Conservation (phyloP, 2,113 vertebrate species). For the Chloropsis hardwickii region DNA sequence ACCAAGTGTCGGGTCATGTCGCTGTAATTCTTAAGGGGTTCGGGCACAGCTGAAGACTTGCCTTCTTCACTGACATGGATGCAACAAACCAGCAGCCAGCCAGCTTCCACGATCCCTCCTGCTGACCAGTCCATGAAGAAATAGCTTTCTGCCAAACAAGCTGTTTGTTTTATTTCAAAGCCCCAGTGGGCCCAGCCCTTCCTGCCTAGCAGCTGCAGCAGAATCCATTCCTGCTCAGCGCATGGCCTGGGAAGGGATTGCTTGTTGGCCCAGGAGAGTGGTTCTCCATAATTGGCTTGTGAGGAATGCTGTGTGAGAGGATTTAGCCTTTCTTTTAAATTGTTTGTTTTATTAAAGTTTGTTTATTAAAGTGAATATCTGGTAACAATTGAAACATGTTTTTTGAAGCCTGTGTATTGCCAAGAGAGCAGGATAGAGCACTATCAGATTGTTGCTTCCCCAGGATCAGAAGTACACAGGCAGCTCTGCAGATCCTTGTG, state of each 20-base stretch:
- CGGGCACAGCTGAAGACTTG: not conserved
- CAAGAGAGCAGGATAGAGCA: not conserved
- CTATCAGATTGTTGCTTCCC: not conserved
- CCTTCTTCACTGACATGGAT: not conserved
- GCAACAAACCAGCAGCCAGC: not conserved
- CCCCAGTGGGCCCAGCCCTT: slow-evolving; percentile 9
- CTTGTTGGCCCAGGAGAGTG: not conserved
- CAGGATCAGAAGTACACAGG: not conserved
- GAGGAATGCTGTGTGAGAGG: not conserved
- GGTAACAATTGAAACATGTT: not conserved
- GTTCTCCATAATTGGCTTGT: not conserved
- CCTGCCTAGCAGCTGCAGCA: not conserved
- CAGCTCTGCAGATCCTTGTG: not conserved
- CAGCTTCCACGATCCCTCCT: not conserved
- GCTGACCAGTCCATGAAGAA: not conserved
- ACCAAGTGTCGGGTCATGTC: accelerated
- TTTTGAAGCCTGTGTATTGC: not conserved
- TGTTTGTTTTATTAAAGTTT: slow-evolving; percentile 42
- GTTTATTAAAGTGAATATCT: not conserved
- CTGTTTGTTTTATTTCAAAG: slow-evolving; percentile 27
- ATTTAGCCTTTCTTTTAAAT: not conserved
- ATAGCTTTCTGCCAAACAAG: not conserved
- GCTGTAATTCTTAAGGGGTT: not conserved
- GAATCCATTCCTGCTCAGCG: not conserved
- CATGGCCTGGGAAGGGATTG: not conserved